A percentile compares a stretch with the other conserved stretches of the same genome.
These are phyloP conservation scores for Enhydra lutris DNA, from an alignment of 2,113 vertebrate species.

Conservation along the genomic window DNA sequence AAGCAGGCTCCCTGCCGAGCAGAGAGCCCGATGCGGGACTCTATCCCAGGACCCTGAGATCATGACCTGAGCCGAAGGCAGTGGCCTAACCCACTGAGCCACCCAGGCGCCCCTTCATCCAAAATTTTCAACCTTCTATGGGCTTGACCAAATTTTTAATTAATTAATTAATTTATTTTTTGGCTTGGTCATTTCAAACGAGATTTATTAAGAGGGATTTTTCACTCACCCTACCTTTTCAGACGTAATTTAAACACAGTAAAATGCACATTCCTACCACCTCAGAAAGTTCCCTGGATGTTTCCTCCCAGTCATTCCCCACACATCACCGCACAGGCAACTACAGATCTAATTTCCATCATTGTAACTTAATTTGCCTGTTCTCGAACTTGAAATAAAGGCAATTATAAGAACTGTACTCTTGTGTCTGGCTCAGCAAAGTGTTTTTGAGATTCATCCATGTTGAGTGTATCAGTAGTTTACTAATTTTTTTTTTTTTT, in stretches of 20 bases:
- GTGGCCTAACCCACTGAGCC: too few species aligned
- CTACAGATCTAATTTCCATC: background rate
- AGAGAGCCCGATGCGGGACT: too few species aligned
- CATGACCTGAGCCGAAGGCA: too few species aligned
- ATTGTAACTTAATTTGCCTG: background rate
- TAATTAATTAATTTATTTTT: background rate
- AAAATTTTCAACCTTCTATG: background rate
- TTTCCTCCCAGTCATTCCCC: background rate
- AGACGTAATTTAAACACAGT: background rate
- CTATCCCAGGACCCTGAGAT: too few species aligned
- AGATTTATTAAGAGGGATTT: background rate
- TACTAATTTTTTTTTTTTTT: background rate
- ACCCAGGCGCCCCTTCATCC: too few species aligned
- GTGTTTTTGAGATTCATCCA: background rate
- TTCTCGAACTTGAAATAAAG: slow-evolving; percentile 32
- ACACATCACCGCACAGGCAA: background rate
- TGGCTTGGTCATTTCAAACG: background rate
- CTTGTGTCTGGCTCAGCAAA: slow-evolving; percentile 10
- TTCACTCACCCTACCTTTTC: background rate
- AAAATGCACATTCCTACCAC: background rate
- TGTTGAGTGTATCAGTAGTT: background rate
- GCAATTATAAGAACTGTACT: background rate
- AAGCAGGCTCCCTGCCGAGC: too few species aligned
- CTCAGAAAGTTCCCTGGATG: background rate
- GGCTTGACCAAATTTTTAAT: background rate